Base-by-base conservation (phyloP, 2,888 invertebrate genomes). In the Drosophila vallismaia region DNA sequence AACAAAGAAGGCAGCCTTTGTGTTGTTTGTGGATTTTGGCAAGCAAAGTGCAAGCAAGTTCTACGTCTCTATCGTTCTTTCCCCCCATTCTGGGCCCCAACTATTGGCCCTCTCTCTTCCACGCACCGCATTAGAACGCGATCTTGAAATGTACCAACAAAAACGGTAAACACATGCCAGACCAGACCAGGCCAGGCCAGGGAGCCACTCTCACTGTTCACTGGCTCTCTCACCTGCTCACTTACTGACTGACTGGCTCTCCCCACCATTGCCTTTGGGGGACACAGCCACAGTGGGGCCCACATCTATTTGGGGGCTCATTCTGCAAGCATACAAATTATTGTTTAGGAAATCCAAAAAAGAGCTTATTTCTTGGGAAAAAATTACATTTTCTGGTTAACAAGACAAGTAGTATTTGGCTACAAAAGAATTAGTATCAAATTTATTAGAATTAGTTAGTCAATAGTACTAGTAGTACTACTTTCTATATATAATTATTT, bases 91-190 rank as follows among this genome's bases (percentile, higher is more conserved):
- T 19, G 19, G 44, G 2, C 49, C 5, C 19, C 44, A 24, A 24
- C 3, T 44, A 3, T 49, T 10, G 49, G 12, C 57, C 33, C 63
- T 26, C 40, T 9, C 53, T 8, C 54, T 42, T 49, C 36, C 31
- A 14, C 48, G 31, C 7, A 24, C 19, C 40, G 53, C 69, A 62
- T 75, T 76, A 77, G 71, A 74, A 70, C 46, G 60, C 63, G 80
- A 80, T 80, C 84, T 76, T 79, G 79, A 71, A 59, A 74, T 45
- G 63, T 50, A 68, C 57, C 24, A n/a, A 33, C 63, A 60, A 48
- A 40, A 33, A 45, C 57, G 66, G 70, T 75, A 46, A 46, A 42
- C 36, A 44, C 40, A 42, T 62, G 45, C 28, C 59, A 56, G 62
- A 55, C 50, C 62, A 54, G 36, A 6, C 36, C 36, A n/a, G 36